phyloP scores from a whole-genome alignment of 2,888 invertebrate species.

The Lymantria monacha region DNA sequence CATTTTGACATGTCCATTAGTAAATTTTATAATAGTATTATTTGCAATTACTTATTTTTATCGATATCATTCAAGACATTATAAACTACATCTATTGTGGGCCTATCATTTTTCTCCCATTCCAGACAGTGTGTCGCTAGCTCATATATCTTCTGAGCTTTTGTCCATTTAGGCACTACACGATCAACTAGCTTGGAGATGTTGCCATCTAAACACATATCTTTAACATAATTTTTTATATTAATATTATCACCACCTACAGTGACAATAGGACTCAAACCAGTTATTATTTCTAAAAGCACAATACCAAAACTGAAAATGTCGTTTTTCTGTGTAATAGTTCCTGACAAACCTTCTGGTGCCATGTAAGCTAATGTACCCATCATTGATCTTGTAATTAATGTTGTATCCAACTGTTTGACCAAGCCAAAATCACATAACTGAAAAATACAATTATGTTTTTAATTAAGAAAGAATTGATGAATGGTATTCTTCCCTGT shows the following conservation, averaged over 20 bases:
- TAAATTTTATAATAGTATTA: no score
- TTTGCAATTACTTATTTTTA: neutral
- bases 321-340: constrained; percentile 88
- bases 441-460: constrained; percentile 58
- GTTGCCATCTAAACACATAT: constrained; percentile 70
- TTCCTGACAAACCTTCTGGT: constrained; percentile 87
- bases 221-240: constrained; percentile 76
- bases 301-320: constrained; percentile 91
- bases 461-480: neutral
- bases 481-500: neutral
- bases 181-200: constrained; percentile 81
- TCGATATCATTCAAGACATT: constrained; percentile 39
- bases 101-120: constrained; percentile 78
- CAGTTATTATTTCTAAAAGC: constrained; percentile 87
- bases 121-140: constrained; percentile 82
- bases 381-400: constrained; percentile 78
- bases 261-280: constrained; percentile 84
- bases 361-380: constrained; percentile 90
- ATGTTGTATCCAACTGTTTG: constrained; percentile 76
- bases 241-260: constrained; percentile 65
- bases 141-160: constrained; percentile 75
- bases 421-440: constrained; percentile 90
- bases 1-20: no score
- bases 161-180: constrained; percentile 77
- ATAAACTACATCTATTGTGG: constrained; percentile 81